Percentiles rank a stretch among this genome's conserved stretches.
These are phyloP conservation scores for Trematocara variabile DNA, from an alignment of 2,113 vertebrate genomes.

Conservation along the genomic window DNA sequence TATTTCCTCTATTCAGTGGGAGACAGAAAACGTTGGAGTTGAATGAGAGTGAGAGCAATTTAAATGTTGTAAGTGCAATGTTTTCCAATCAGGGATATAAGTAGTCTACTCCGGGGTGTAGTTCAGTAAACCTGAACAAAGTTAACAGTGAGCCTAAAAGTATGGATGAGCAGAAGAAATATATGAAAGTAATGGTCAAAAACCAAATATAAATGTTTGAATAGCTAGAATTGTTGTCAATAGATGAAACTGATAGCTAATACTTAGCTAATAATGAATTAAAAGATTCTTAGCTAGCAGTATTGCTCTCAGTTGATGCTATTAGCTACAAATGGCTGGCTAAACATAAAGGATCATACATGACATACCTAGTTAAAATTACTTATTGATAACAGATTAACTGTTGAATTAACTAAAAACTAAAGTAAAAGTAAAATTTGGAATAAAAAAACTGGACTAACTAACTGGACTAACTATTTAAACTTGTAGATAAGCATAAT, in stretches of 20 bases:
- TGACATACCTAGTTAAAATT: neutral
- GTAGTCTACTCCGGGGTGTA: neutral
- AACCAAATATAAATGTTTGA: neutral
- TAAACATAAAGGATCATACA: neutral
- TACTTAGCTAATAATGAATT: neutral
- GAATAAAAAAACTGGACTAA: neutral
- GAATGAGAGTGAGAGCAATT: neutral
- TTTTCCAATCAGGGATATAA: neutral
- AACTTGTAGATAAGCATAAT: neutral
- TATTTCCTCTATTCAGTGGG: conserved; percentile 11
- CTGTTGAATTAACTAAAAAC: neutral
- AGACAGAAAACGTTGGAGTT: neutral
- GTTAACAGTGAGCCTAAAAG: neutral
- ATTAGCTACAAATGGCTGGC: neutral
- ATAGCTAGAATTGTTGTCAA: neutral
- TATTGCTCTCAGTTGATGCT: neutral
- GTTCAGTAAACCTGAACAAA: neutral
- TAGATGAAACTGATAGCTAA: neutral
- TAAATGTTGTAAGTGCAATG: neutral
- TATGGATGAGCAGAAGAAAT: neutral
- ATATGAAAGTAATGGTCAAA: neutral
- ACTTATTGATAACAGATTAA: neutral
- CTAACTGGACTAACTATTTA: neutral
- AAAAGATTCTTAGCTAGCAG: neutral
- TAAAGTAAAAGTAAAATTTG: neutral